Percentiles rank a stretch among this genome's conserved stretches.
phyloP scores from a whole-genome alignment of 92 coral and sea anemone species.

The Parazoanthus darwini region DNA sequence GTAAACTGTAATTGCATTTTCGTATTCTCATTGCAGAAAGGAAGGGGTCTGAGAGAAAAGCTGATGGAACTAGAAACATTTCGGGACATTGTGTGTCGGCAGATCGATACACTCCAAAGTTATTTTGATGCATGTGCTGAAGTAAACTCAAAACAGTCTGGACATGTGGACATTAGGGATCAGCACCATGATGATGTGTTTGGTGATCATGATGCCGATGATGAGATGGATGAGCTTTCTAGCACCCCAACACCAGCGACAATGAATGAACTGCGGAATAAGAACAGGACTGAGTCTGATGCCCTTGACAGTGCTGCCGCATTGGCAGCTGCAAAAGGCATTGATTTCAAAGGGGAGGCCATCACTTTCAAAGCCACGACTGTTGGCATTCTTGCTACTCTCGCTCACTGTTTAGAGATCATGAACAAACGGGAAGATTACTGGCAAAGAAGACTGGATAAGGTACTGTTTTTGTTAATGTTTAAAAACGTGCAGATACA shows the following conservation, averaged over 20 bases:
- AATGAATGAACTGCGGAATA: conserved; percentile 64
- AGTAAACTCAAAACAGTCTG: conserved; percentile 47
- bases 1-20: too few relatives aligned
- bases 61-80: conserved; percentile 96
- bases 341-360: conserved; percentile 97
- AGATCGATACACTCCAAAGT: conserved; percentile 91
- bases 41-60: conserved; percentile 93
- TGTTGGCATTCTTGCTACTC: conserved; percentile 91
- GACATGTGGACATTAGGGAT: conserved; percentile 60
- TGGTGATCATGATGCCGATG: conserved; percentile 97
- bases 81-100: conserved; percentile 93
- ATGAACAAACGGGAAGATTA: conserved; percentile 94
- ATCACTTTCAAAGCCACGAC: conserved; percentile 98
- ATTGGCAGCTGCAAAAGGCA: conserved; percentile 77
- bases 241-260: conserved; percentile 94
- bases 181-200: conserved; percentile 72
- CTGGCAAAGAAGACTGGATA: conserved; percentile 91
- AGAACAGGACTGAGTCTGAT: conserved; percentile 51
- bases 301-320: conserved; percentile 49
- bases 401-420: conserved; percentile 92
- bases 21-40: conserved; percentile 60
- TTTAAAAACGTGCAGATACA: not conserved
- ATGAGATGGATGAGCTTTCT: conserved; percentile 99
- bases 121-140: conserved; percentile 98
- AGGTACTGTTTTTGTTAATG: conserved; percentile 51